Evolutionary conservation across 2,888 invertebrate species (phyloP), one percentile per base, ranked within the genome.

Genomic region (Phortica okadai): DNA sequence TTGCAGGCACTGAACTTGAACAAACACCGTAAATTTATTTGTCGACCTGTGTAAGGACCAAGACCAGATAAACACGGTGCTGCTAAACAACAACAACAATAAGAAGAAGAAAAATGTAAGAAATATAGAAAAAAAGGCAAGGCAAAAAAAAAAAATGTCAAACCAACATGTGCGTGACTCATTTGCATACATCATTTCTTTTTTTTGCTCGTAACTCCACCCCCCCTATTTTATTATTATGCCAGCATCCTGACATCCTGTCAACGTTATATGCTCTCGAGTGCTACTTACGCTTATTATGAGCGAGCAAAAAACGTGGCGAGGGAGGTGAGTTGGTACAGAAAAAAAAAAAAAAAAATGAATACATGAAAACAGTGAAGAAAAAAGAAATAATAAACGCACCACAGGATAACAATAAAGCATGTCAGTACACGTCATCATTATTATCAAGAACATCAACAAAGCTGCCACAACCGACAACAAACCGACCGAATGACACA

Each of bases 81-180:
- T 33, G 5, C 16, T 11, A 62, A 62, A 25, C 33, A 62, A 42
- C 41, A 11, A 41, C 7, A 42, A 58, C 25, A 14, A 45, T 6
- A 14, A 73, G 41, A 41, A n/a, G 33, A 4, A 21, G 0, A 50
- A 14, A n/a, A 66, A 66, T 25, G 7, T 41, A 10, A 25, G 33
- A 41, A 64, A 25, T 41, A 54, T 33, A 21, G 4, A 50, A 7
- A 70, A 6, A 54, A 8, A 10, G 54, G 8, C 25, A n/a, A 21
- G 41, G 41, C 58, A 58, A 58, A 21, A 66, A 66, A 33, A 25
- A 8, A 64, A 72, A 56, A 50, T 78, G 79, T 62, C 78, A 78
- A 80, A 77, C 76, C 80, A 75, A 77, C 76, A 75, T 74, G 83
- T 83, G 81, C 82, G 81, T 83, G 83, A 80, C 83, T 81, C 78